These are phyloP conservation scores for Caiman crocodilus DNA, from an alignment of 2,797 vertebrate species.

Conservation along the genomic window DNA sequence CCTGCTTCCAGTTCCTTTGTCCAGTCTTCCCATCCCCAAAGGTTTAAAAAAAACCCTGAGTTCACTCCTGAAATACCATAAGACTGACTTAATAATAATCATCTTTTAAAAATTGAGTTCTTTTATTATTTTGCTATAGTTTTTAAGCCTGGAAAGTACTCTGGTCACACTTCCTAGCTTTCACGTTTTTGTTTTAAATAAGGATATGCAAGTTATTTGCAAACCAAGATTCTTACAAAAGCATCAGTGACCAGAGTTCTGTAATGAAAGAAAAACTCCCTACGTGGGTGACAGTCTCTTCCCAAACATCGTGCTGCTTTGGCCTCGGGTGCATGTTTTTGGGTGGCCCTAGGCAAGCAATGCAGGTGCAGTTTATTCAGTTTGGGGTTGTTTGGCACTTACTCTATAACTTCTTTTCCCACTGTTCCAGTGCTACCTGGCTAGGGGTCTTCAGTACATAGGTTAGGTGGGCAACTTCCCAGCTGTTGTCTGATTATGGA, in stretches of 20 bases:
- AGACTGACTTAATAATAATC: not conserved
- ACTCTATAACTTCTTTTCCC: not conserved
- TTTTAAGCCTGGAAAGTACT: not conserved
- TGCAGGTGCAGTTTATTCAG: fast-evolving
- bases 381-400: fast-evolving
- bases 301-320: fast-evolving
- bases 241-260: too few species aligned
- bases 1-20: not conserved
- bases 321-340: not conserved
- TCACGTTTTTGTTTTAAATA: too few species aligned
- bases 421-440: not conserved
- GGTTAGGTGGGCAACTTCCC: not conserved
- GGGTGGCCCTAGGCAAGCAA: not conserved
- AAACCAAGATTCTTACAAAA: too few species aligned
- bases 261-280: too few species aligned
- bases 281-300: not conserved
- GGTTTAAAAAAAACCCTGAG: not conserved
- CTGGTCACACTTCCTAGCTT: not conserved
- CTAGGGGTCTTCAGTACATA: not conserved
- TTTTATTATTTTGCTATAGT: not conserved
- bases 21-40: not conserved
- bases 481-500: constrained; percentile 43
- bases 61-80: not conserved
- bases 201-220: too few species aligned
- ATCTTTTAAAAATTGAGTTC: not conserved